A percentile compares a stretch with the other conserved stretches of the same genome.
Evolutionary conservation across 2,888 invertebrate species (phyloP).

Genomic region (Blastobasis lacticolella): DNA sequence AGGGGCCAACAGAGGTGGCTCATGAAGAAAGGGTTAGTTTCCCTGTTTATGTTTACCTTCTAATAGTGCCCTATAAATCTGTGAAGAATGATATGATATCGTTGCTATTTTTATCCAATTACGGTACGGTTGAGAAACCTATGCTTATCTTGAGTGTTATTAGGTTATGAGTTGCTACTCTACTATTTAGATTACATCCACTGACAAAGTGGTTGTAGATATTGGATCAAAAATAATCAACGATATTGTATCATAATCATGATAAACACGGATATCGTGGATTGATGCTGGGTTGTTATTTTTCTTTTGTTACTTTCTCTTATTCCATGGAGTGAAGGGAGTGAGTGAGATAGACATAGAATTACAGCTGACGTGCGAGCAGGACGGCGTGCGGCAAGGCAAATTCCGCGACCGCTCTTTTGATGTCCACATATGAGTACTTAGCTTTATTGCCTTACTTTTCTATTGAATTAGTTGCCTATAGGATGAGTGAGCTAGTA

Average conservation of each 20-base stretch:
- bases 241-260: constrained; percentile 15
- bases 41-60: constrained; percentile 62
- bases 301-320: constrained; percentile 74
- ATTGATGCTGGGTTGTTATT: constrained; percentile 59
- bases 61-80: constrained; percentile 20
- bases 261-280: constrained; percentile 32
- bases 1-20: constrained; percentile 67
- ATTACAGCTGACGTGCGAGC: constrained; percentile 25
- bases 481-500: constrained; percentile 1
- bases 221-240: constrained; percentile 13
- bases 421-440: constrained; percentile 35
- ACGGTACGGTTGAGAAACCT: constrained; percentile 29
- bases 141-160: constrained; percentile 22
- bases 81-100: constrained; percentile 25
- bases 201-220: constrained; percentile 15
- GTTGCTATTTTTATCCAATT: constrained; percentile 32
- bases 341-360: constrained; percentile 44
- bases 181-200: constrained; percentile 38
- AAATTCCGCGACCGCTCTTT: constrained; percentile 35
- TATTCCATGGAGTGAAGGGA: constrained; percentile 66
- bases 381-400: constrained; percentile 51
- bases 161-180: constrained; percentile 47
- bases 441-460: constrained; percentile 33
- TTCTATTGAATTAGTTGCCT: constrained; percentile 8
- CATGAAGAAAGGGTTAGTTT: constrained; percentile 74